A percentile compares a stretch with the other conserved stretches of the same genome.
These are phyloP conservation scores for Ectropis grisescens DNA, from an alignment of 1,140 invertebrate genomes.

Conservation along the genomic window DNA sequence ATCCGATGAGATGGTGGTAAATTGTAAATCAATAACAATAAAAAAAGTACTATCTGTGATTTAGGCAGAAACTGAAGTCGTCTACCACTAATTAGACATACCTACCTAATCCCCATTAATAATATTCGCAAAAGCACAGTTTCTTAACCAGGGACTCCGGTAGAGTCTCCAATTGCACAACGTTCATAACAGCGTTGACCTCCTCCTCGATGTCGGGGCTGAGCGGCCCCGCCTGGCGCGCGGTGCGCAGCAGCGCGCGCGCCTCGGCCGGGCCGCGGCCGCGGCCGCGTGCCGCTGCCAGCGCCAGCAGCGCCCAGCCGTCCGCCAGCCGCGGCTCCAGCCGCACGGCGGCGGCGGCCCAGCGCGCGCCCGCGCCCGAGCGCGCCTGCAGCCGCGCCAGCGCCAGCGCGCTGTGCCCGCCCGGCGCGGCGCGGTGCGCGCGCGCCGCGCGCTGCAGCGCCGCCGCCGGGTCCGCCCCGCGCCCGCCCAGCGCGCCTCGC, in stretches of 20 bases:
- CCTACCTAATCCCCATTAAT: too few relatives aligned
- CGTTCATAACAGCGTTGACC: conserved; percentile 28
- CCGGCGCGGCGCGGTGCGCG: conserved; percentile 41
- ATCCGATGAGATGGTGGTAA: too few relatives aligned
- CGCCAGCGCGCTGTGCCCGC: conserved; percentile 36
- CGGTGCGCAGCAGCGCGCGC: conserved; percentile 39
- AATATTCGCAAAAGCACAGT: conserved; percentile 44
- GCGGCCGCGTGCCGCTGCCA: conserved; percentile 35
- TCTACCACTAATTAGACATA: too few relatives aligned
- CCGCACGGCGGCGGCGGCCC: conserved; percentile 44
- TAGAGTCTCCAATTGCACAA: conserved; percentile 26
- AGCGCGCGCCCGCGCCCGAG: conserved; percentile 40
- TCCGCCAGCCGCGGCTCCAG: conserved; percentile 42
- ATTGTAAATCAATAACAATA: too few relatives aligned
- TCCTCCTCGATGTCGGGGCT: conserved; percentile 38
- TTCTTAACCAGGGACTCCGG: conserved; percentile 37
- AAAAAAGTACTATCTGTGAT: too few relatives aligned
- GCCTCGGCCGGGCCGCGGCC: too few relatives aligned
- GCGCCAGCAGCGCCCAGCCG: conserved; percentile 46
- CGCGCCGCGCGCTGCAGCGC: conserved; percentile 46
- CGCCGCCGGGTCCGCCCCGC: conserved; percentile 23
- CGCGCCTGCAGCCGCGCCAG: conserved; percentile 36
- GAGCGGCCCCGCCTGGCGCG: conserved; percentile 40
- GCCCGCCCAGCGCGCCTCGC: conserved; percentile 27
- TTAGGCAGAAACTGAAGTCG: too few relatives aligned